A percentile compares a stretch with the other conserved stretches of the same genome.
phyloP scores from a whole-genome alignment of 2,888 invertebrate species.

The Parochlus steinenii region DNA sequence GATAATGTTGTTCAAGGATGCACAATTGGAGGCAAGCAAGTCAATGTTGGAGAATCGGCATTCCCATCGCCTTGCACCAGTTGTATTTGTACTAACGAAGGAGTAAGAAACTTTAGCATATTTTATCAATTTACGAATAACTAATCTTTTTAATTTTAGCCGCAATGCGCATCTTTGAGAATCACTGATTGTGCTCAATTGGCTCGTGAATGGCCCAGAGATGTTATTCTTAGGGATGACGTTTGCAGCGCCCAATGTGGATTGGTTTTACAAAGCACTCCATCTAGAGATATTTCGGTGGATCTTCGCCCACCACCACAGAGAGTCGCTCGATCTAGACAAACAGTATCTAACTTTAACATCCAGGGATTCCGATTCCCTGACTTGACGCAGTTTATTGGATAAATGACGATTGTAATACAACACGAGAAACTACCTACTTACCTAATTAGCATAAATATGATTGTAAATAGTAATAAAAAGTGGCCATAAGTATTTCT shows the following conservation, averaged over 20 bases:
- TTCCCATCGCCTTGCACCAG: slow-evolving; percentile 85
- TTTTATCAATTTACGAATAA: background rate
- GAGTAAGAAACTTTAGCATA: slow-evolving; percentile 40
- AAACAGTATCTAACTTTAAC: slow-evolving; percentile 17
- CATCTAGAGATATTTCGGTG: slow-evolving; percentile 20
- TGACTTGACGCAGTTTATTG: slow-evolving; percentile 55
- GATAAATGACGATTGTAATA: no score
- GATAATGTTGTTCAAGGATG: slow-evolving; percentile 65
- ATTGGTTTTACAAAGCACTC: slow-evolving; percentile 38
- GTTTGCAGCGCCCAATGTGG: slow-evolving; percentile 86
- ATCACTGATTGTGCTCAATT: slow-evolving; percentile 76
- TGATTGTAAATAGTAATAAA: no score
- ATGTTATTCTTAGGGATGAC: slow-evolving; percentile 66
- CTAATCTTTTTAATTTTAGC: slow-evolving; percentile 34
- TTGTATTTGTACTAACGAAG: slow-evolving; percentile 71
- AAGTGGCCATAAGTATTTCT: no score
- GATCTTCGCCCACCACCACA: slow-evolving; percentile 23
- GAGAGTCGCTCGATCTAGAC: slow-evolving; percentile 15
- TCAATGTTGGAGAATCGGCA: slow-evolving; percentile 65
- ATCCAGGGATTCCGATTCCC: slow-evolving; percentile 56
- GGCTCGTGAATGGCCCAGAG: slow-evolving; percentile 65
- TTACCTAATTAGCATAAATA: no score
- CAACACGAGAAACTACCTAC: no score
- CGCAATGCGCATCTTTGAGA: slow-evolving; percentile 73
- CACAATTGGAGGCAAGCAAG: slow-evolving; percentile 60